A percentile compares a stretch with the other conserved stretches of the same genome.
phyloP scores from a whole-genome alignment of 2,113 vertebrate genomes.

The Aptenodytes patagonicus region DNA sequence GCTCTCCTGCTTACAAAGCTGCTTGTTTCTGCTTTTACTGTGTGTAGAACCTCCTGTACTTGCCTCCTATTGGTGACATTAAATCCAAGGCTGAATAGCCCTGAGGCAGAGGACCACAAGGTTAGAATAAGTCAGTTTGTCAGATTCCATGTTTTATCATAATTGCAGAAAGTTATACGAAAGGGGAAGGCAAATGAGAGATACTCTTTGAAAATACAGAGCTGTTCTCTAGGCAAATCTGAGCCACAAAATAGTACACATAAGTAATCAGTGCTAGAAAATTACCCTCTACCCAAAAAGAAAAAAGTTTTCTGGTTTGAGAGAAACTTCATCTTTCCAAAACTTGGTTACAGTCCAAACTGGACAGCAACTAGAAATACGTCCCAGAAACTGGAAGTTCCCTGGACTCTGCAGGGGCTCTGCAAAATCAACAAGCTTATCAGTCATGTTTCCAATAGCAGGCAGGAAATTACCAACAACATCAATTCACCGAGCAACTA shows the following conservation, averaged over 20 bases:
- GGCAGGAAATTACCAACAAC: not conserved
- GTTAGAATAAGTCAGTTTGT: not conserved
- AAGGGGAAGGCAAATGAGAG: not conserved
- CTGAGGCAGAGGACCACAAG: not conserved
- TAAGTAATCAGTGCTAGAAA: not conserved
- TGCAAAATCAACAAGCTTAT: not conserved
- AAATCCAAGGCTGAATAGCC: not conserved
- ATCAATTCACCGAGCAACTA: not conserved
- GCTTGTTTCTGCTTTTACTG: not conserved
- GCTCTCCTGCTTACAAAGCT: not conserved
- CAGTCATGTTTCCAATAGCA: not conserved
- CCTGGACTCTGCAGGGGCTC: not conserved
- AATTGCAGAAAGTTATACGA: not conserved
- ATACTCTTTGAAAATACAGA: not conserved
- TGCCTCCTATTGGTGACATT: not conserved
- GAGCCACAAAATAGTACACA: not conserved
- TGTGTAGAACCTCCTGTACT: not conserved
- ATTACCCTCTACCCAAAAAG: not conserved
- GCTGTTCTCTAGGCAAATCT: not conserved
- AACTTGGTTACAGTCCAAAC: not conserved
- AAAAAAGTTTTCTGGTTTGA: not conserved
- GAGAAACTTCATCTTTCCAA: not conserved
- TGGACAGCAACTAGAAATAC: not conserved
- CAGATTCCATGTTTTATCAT: not conserved
- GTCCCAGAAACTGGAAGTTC: not conserved